Evolutionary conservation across 2,113 vertebrate species (phyloP).

Genomic region (Syngnathoides biaculeatus): DNA sequence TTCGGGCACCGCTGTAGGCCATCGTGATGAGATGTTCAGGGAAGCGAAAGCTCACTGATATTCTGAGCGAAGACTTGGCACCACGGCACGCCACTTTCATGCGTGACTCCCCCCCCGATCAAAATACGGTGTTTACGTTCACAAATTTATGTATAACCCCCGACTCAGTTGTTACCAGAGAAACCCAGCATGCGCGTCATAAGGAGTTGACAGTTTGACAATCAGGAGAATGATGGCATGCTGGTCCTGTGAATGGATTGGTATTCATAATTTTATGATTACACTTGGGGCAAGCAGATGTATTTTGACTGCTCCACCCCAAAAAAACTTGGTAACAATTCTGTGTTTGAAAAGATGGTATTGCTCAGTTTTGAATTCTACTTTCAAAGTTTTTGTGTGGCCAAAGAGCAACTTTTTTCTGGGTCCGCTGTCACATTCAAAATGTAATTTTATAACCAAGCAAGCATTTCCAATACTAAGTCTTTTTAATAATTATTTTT

Average conservation of each 20-base stretch:
- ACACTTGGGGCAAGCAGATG: background rate
- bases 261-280: background rate
- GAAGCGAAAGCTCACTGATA: conserved; percentile 47
- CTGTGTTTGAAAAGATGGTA: background rate
- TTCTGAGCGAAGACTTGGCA: conserved; percentile 33
- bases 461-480: no score
- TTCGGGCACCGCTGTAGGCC: conserved; percentile 25
- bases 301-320: background rate
- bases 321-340: background rate
- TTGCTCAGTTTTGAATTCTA: background rate
- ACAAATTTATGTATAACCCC: conserved; percentile 25
- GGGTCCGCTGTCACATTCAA: no score
- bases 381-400: no score
- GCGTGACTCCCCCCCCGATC: conserved; percentile 23
- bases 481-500: no score
- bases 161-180: conserved; percentile 49
- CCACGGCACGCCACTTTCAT: conserved; percentile 36
- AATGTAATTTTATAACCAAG: no score
- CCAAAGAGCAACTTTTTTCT: no score
- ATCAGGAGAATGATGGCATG: conserved; percentile 35
- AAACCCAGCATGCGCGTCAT: conserved; percentile 24
- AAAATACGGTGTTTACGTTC: conserved; percentile 7
- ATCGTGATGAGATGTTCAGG: conserved; percentile 19
- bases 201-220: conserved; percentile 26
- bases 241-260: conserved; percentile 11